Evolutionary conservation across 2,888 invertebrate genomes (phyloP), one percentile per base, ranked within the genome.

Genomic region (Caenorhabditis drosophilae): DNA sequence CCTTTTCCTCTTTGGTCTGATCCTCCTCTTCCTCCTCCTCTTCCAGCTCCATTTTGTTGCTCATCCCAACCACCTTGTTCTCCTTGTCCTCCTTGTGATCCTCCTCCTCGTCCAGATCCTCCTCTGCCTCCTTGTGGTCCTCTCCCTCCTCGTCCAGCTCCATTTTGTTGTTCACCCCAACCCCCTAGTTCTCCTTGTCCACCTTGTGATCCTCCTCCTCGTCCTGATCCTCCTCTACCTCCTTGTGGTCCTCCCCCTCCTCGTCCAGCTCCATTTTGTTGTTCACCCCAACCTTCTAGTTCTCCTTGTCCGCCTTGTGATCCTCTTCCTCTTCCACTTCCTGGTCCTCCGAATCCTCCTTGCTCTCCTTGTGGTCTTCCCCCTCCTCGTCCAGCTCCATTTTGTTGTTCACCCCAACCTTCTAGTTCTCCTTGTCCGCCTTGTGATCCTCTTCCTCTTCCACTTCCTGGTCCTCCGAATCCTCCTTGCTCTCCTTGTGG

Each of bases 401-500:
- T n/a, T n/a, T n/a, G n/a, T 51, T 41, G 36, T 7, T n/a, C 36
- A 36, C 49, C 52, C 31, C 59, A 26, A 42, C 59, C 55, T 16
- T 48, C 55, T 26, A 25, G 36, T 40, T 48, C 55, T 22, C 48
- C 48, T 34, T 20, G 55, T 20, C 44, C 48, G 1, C 55, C 55
- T 18, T 20, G 20, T 42, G 7, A n/a, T 36, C n/a, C 4, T 16
- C 16, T 15, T 16, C 47, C 55, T 4, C 23, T 15, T 42, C 35
- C 41, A 11, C 54, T 23, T 3, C 40, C 40, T n/a, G 27, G 22
- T 36, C 44, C 45, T 44, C 56, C 57, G 45, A 44, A 50, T n/a
- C 50, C 57, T 4, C 57, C 54, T 54, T 38, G 53, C 15, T 36
- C 45, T 20, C 54, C 54, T 47, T 41, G 40, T 38, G 4, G 36